Base-by-base conservation (phyloP, 1,140 invertebrate genomes). In the Tetramorium simillimum region DNA sequence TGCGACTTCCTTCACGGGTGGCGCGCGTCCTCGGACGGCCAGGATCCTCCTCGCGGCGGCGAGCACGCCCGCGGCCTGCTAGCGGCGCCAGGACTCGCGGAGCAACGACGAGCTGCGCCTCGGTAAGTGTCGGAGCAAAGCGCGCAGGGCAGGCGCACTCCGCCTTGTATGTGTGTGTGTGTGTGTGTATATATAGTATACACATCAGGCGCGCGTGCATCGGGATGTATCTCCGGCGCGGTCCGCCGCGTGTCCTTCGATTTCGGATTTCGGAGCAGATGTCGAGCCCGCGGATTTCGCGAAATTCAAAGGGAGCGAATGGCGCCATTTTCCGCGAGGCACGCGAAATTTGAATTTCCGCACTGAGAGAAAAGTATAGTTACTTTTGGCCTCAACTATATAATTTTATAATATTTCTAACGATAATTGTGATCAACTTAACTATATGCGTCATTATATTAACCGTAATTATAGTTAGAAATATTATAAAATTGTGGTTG, bases 41-140 rank as follows among this genome's bases (percentile, higher is more conserved):
- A 90, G 70, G 46, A 90, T 88, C 16, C 67, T 12, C 12, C 62
- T 4, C 63, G n/a, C 56, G n/a, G 2, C 65, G 49, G 73, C 86
- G 86, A 85, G 80, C 67, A 90, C 88, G 80, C 72, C 67, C 51
- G 63, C 56, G 75, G 67, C 16, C 18, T 49, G 53, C 40, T 65
- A 69, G 28, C 46, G 40, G 76, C 63, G 49, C 43, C 70, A 87
- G 88, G 78, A 90, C 77, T 87, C 60, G 51, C 56, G 40, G 49
- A 67, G 65, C 78, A 40, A 70, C 77, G 56, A 65, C 37, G 56
- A 63, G 37, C 67, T 67, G 88, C 70, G 58, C 51, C 76, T 90
- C 65, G 85, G 88, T 90, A 53, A 86, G 89, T 87, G 85, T 87
- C 51, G 21, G 58, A 86, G 33, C 3, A 33, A 33, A 69, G 33